Percentiles rank a stretch among this genome's conserved stretches.
These are phyloP conservation scores for Ormyrus rosae DNA, from an alignment of 2,888 invertebrate species.

Conservation along the genomic window DNA sequence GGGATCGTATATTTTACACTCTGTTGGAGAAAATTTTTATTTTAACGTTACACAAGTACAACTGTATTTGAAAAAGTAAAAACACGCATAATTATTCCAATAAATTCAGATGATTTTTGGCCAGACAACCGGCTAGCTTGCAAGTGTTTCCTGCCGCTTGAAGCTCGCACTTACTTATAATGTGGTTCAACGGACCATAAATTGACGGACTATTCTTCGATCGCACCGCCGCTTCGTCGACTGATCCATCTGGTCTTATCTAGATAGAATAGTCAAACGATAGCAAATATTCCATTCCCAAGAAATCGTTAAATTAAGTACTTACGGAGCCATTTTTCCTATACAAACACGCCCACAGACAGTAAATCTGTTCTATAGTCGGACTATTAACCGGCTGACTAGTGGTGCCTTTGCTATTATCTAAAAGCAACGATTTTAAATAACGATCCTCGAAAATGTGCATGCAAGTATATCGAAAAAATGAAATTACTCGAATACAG, in stretches of 20 bases:
- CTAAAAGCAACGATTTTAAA: slow-evolving; percentile 5
- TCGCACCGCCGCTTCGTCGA: slow-evolving; percentile 22
- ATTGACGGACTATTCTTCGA: slow-evolving; percentile 26
- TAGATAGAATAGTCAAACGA: too few species aligned
- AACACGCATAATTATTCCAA: not conserved
- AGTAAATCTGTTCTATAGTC: slow-evolving; percentile 38
- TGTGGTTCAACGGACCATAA: slow-evolving; percentile 4
- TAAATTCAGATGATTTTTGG: slow-evolving; percentile 38
- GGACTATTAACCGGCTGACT: slow-evolving; percentile 29
- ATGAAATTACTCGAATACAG: slow-evolving; percentile 25
- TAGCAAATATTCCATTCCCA: not conserved
- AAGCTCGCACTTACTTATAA: slow-evolving; percentile 30
- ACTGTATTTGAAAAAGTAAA: not conserved
- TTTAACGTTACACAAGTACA: too few species aligned
- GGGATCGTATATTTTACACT: too few species aligned
- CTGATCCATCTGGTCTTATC: slow-evolving; percentile 31
- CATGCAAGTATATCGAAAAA: too few species aligned
- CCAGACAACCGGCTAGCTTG: slow-evolving; percentile 40
- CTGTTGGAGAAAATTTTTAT: too few species aligned
- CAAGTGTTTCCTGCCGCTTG: slow-evolving; percentile 38
- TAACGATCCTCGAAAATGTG: not conserved
- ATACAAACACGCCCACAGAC: slow-evolving; percentile 40
- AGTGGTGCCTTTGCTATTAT: not conserved
- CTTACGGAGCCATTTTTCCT: slow-evolving; percentile 40
- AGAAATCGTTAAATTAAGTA: not conserved